Conservation (phyloP, 2,888 invertebrate species). For the Nephrotoma guestfalica region DNA sequence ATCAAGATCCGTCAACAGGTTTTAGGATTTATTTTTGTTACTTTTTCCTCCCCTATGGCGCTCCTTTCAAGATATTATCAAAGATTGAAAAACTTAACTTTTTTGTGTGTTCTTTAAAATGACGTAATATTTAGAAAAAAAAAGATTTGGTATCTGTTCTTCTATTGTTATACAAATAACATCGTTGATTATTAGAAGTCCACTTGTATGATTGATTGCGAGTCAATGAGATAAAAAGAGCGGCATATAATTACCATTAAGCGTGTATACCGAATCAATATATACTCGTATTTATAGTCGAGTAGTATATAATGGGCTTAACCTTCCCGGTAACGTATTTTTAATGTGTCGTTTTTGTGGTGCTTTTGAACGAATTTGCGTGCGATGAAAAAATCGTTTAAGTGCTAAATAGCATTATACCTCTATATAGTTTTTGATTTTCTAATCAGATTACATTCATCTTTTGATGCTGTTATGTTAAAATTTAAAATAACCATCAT, state of each 20-base stretch:
- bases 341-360: not conserved
- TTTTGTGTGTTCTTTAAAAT: not conserved
- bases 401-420: not conserved
- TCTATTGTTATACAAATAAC: not conserved
- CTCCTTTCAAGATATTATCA: not conserved
- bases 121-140: not conserved
- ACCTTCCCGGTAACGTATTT: not conserved
- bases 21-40: not conserved
- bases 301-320: not conserved
- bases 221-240: not conserved
- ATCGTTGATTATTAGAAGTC: not conserved
- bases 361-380: not conserved
- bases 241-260: not conserved
- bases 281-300: not conserved
- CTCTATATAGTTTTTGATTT: not conserved
- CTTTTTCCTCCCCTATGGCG: not conserved
- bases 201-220: not conserved
- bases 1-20: not conserved
- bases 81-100: not conserved
- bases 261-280: not conserved
- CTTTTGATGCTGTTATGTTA: not conserved
- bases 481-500: not conserved
- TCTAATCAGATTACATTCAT: not conserved
- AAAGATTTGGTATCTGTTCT: not conserved
- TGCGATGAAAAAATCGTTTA: not conserved